Conservation (phyloP, 2,888 invertebrate species). For the Microplitis manilae region DNA sequence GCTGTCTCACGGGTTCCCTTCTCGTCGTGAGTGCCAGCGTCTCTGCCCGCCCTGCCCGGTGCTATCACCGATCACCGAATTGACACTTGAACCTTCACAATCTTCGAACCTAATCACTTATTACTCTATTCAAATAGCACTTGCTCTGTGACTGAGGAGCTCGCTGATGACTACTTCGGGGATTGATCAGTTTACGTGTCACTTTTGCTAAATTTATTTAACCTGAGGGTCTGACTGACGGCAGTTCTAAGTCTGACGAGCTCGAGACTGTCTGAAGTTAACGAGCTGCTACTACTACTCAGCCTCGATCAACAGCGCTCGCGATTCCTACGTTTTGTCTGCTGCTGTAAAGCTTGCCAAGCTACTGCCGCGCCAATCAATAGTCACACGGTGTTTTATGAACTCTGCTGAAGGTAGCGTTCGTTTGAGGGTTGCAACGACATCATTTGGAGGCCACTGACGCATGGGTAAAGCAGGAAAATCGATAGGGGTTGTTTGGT, state of each 20-base stretch:
- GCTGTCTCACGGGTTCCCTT: slow-evolving; percentile 34
- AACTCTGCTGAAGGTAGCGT: not conserved
- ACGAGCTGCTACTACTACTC: not conserved
- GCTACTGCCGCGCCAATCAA: slow-evolving; percentile 41
- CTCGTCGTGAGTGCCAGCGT: slow-evolving; percentile 45
- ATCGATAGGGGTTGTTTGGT: slow-evolving; percentile 19
- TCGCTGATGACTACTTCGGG: not conserved
- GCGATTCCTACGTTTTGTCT: slow-evolving; percentile 24
- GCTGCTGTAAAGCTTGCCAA: slow-evolving; percentile 18
- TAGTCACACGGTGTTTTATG: slow-evolving; percentile 21
- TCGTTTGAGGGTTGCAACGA: slow-evolving; percentile 12
- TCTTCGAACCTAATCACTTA: not conserved
- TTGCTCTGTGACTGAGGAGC: too few species aligned
- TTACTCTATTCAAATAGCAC: not conserved
- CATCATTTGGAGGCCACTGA: slow-evolving; percentile 14
- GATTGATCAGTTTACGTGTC: not conserved
- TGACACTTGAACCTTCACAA: not conserved
- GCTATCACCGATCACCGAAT: not conserved
- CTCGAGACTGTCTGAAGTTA: slow-evolving; percentile 13
- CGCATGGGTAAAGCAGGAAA: not conserved
- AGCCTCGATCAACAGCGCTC: not conserved
- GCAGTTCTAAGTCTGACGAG: too few species aligned
- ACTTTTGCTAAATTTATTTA: too few species aligned
- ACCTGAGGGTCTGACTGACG: too few species aligned
- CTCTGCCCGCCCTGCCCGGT: slow-evolving; percentile 48